phyloP scores from a whole-genome alignment of 2,797 vertebrate genomes.

The Melopsittacus undulatus region DNA sequence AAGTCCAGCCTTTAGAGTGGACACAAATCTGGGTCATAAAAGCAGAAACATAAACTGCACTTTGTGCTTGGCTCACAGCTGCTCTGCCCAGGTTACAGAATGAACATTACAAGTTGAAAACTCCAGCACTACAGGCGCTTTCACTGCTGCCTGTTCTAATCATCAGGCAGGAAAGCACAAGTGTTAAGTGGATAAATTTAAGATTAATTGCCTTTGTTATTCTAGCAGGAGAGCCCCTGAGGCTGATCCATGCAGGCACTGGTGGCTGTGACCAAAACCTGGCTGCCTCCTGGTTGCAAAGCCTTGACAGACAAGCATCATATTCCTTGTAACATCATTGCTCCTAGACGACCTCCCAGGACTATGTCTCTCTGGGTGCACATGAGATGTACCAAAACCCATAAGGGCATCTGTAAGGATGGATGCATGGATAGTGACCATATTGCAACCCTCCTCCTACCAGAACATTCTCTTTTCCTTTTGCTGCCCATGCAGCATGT shows the following conservation, averaged over 20 bases:
- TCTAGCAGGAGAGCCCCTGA: background rate
- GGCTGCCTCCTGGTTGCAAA: background rate
- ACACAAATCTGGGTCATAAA: background rate
- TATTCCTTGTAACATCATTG: background rate
- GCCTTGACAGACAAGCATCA: background rate
- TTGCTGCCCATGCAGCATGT: fast-evolving
- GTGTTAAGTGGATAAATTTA: background rate
- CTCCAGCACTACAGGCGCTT: background rate
- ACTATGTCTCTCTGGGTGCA: background rate
- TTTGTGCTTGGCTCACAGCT: background rate
- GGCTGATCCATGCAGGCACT: fast-evolving
- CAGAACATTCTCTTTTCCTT: background rate
- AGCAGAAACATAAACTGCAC: background rate
- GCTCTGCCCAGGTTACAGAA: background rate
- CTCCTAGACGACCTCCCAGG: background rate
- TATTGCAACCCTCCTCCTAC: background rate
- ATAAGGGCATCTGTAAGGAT: background rate
- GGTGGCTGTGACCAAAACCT: background rate
- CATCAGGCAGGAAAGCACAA: background rate
- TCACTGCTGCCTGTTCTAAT: background rate
- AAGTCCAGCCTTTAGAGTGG: background rate
- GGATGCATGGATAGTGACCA: background rate
- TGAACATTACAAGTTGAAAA: background rate
- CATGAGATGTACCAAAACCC: background rate
- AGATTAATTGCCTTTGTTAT: background rate